Base-by-base conservation (phyloP, 1,140 invertebrate species). In the Physella acuta region DNA sequence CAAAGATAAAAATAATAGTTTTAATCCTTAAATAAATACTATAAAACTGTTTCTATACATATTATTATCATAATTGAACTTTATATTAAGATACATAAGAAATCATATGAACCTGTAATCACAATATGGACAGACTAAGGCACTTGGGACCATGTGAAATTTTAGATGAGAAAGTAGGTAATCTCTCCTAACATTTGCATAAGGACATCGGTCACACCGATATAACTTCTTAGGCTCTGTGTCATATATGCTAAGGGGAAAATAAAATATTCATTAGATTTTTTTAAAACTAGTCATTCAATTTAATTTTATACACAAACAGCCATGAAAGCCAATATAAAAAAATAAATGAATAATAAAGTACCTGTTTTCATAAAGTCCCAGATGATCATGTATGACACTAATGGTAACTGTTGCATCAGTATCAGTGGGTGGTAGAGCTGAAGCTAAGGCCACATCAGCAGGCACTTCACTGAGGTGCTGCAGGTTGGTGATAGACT, bases 71-170 rank as follows among this genome's bases (percentile, higher is more conserved):
- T n/a, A n/a, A n/a, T 24, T n/a, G 28, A 3, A 16, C 55, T 58
- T 16, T 58, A 58, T 1, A 24, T 24, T 3, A 20, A 58, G 20
- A 58, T 34, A 34, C 20, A 61, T 1, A 37, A 61, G 3, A 11
- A 55, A 24, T 55, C 5, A 49, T 2, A 20, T 51, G 24, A 26
- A 73, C 71, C 71, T 90, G 81, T 92, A 92, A 85, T 93, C 91
- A 84, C 93, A 94, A 79, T 92, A 90, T n/a, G 90, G 89, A 84
- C 93, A 94, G 74, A 89, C 85, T 79, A 91, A 87, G 66, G 88
- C 88, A 63, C 87, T 87, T 55, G 87, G 87, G 30, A 87, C 87
- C 66, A 88, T 88, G 77, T 94, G 92, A 51, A 92, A 88, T 76
- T 89, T 90, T 58, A 90, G 89, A 76, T 95, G 93, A 75, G 90